Evolutionary conservation across 1,140 invertebrate species (phyloP), one percentile per base, ranked within the genome.

Genomic region (Drosophila bipectinata): DNA sequence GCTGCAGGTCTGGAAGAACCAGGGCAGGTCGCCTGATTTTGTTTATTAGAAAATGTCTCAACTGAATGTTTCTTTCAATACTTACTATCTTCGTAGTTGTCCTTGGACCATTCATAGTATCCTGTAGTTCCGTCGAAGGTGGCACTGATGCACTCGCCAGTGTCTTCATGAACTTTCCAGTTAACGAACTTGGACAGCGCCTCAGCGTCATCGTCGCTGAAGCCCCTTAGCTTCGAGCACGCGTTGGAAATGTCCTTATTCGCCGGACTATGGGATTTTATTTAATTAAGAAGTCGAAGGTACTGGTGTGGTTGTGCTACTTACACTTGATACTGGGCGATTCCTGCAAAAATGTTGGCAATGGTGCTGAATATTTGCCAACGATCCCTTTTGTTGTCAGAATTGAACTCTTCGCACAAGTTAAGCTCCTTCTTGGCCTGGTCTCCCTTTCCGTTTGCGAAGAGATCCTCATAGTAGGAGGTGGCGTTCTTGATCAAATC

Each of bases 1-100:
- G 9, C 93, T 94, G 90, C 96, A 96, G 0, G 95, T 96, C 88
- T 96, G 95, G 79, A 95, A 96, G 7, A 90, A 92, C 95, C 95
- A 96, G 1, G 66, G 60, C 18, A 88, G 49, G 47, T 63, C 79
- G 51, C 54, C 83, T 85, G 41, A 18, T 15, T n/a, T 15, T 44
- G 14, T 44, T 15, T 44, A 3, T 44, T 44, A 18, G 5, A 7
- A 15, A 44, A 37, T 37, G 10, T n/a, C 0, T 37, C 1, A 37
- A 10, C n/a, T 4, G 2, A 37, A 1, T 12, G 12, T 37, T 37
- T 37, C 0, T 1, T 3, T 7, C 0, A 45, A 58, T 30, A 44
- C 80, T 76, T 53, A 90, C 88, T 57, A 5, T 71, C 79, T 34
- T 85, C 63, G 28, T 71, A 66, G 53, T 77, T 71, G 1, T 83